Conservation (phyloP, 2,888 invertebrate genomes). For the Diloba caeruleocephala region DNA sequence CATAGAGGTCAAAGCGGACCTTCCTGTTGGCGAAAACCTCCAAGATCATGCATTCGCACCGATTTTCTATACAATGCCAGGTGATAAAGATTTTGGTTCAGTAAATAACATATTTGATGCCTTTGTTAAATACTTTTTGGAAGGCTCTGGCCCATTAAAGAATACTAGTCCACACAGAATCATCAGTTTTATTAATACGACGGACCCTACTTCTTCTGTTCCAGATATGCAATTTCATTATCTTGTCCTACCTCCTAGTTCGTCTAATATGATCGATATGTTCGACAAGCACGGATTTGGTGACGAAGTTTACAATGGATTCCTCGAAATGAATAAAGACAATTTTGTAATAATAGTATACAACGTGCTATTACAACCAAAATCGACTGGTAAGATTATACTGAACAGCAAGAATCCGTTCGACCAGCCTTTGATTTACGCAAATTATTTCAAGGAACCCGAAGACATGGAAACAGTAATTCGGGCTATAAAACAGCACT, state of each 20-base stretch:
- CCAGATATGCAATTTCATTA: conserved; percentile 75
- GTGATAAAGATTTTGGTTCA: conserved; percentile 58
- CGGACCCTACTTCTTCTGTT: conserved; percentile 62
- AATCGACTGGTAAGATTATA: conserved; percentile 91
- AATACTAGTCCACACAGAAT: conserved; percentile 76
- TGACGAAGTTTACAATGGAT: conserved; percentile 64
- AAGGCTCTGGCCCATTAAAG: conserved; percentile 82
- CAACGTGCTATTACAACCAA: conserved; percentile 91
- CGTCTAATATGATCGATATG: conserved; percentile 64
- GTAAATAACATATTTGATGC: conserved; percentile 65
- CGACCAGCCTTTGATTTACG: conserved; percentile 89
- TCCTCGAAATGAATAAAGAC: conserved; percentile 64
- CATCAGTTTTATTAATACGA: conserved; percentile 71
- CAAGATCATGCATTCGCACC: conserved; percentile 86
- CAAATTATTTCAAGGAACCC: conserved; percentile 90
- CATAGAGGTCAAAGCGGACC: conserved; percentile 77
- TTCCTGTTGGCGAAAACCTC: conserved; percentile 86
- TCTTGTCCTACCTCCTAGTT: conserved; percentile 64
- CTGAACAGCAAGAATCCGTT: conserved; percentile 91
- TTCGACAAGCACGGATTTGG: conserved; percentile 61
- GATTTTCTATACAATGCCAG: conserved; percentile 68
- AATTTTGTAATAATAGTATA: conserved; percentile 79
- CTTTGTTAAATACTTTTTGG: conserved; percentile 80
- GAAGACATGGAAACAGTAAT: conserved; percentile 82
- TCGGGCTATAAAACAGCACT: conserved; percentile 62